Evolutionary conservation across 2,888 invertebrate genomes (phyloP), one percentile per base, ranked within the genome.

Genomic region (Amphipoea oculea): DNA sequence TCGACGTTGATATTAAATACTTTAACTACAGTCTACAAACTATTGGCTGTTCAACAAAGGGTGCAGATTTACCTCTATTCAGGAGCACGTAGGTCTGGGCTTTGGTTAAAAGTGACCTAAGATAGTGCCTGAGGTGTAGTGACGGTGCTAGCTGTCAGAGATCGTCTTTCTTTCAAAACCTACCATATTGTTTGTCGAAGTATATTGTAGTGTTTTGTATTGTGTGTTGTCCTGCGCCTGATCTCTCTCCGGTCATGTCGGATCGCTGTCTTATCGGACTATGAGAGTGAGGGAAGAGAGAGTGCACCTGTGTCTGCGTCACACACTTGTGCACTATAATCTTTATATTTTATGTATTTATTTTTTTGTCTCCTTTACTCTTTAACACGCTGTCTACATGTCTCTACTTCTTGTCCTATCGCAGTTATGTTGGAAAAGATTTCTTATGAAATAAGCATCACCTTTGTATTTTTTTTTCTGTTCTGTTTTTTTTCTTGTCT

Each of bases 1-100:
- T 66, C 14, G 12, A 60, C 57, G 45, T 77, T 48, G 63, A 85
- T 74, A 82, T 85, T 84, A 68, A 84, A 84, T 74, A 81, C 14
- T 73, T 85, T 68, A 71, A 54, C 42, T 68, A 17, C 7, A 62
- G 76, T 75, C 42, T 80, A 11, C 51, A 60, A 79, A 73, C 73
- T 73, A 40, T 65, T 54, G 23, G n/a, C 23, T 42, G 69, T 40
- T 42, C 68, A 48, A 60, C 48, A 81, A 65, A 60, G 51, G 65
- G 48, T n/a, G 42, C 7, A 48, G 29, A 65, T 36, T 69, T 76
- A 83, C 42, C 12, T n/a, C 36, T 20, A 81, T 67, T 74, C 20
- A 74, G 36, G 4, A 17, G 7, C n/a, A 36, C n/a, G 3, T 7
- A 40, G 17, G 40, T 65, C 17, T 17, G 60, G n/a, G 11, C 5